Conservation (phyloP, 2,113 vertebrate species). For the Cryptotis parvus region DNA sequence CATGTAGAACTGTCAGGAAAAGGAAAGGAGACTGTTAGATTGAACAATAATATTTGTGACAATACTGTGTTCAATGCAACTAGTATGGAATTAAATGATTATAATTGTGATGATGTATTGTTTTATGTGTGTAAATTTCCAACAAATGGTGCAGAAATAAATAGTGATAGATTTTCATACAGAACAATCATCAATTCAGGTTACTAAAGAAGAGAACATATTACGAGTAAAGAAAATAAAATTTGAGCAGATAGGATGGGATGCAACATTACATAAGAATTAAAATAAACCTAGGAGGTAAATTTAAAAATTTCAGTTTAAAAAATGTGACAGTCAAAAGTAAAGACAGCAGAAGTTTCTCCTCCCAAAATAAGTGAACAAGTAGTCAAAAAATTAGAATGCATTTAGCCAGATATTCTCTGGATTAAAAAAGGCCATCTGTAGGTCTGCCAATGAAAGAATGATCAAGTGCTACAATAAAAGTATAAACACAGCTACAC, state of each 20-base stretch:
- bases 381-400: slow-evolving; percentile 6
- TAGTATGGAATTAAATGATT: background rate
- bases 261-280: background rate
- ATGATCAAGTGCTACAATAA: slow-evolving; percentile 39
- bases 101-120: background rate
- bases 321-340: background rate
- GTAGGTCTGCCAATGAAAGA: slow-evolving; percentile 14
- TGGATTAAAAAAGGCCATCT: slow-evolving; percentile 29
- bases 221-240: background rate
- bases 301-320: background rate
- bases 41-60: background rate
- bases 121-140: background rate
- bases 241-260: background rate
- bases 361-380: slow-evolving; percentile 20
- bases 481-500: slow-evolving; percentile 49
- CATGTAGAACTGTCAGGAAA: background rate
- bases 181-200: background rate
- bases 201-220: background rate
- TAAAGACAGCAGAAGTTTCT: slow-evolving; percentile 15
- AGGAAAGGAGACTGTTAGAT: background rate
- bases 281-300: background rate
- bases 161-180: background rate
- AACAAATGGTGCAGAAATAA: background rate
- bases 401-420: slow-evolving; percentile 41
- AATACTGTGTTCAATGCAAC: background rate